Evolutionary conservation across 2,113 vertebrate genomes (phyloP).

Genomic region (Buteo buteo): DNA sequence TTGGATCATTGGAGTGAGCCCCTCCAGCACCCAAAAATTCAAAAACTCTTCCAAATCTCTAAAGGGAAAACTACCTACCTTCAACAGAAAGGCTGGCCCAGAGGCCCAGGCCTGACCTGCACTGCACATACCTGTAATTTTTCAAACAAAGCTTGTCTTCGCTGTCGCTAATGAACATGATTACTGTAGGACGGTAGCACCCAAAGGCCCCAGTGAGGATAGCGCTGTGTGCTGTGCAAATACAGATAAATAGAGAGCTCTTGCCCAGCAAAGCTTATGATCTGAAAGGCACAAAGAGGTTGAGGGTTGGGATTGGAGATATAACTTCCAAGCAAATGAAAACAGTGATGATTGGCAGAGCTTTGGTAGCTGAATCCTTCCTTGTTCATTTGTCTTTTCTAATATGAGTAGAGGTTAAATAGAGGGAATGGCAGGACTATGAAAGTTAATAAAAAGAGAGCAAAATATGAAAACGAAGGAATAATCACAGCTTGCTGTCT

Average conservation of each 20-base stretch:
- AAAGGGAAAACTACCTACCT: not conserved
- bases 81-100: not conserved
- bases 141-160: not conserved
- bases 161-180: not conserved
- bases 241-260: not conserved
- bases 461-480: not conserved
- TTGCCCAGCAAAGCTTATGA: not conserved
- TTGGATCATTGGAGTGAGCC: not conserved
- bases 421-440: not conserved
- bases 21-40: not conserved
- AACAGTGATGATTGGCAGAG: not conserved
- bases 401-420: not conserved
- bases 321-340: not conserved
- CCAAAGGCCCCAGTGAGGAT: not conserved
- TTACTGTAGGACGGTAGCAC: not conserved
- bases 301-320: not conserved
- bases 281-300: not conserved
- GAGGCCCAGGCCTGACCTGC: not conserved
- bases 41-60: not conserved
- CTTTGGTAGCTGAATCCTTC: not conserved
- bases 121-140: not conserved
- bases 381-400: not conserved
- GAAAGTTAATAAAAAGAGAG: not conserved
- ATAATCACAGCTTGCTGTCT: not conserved
- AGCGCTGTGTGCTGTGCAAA: not conserved